phyloP scores from a whole-genome alignment of 2,113 vertebrate genomes.

The Salvelinus fontinalis region DNA sequence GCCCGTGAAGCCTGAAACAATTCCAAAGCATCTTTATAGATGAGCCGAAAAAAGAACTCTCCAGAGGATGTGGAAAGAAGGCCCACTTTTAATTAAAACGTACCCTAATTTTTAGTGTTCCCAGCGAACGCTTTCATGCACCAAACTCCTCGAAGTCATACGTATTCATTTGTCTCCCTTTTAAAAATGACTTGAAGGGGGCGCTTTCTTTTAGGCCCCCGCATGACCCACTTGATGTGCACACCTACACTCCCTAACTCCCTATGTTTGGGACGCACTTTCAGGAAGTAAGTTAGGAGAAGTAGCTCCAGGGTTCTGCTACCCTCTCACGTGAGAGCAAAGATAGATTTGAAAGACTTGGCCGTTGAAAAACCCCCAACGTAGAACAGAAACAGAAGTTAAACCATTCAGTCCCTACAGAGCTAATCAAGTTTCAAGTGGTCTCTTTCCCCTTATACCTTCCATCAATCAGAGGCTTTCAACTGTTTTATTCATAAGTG shows the following conservation, averaged over 20 bases:
- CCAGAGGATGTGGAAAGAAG: conserved; percentile 16
- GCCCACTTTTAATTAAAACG: conserved; percentile 53
- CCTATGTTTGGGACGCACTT: background rate
- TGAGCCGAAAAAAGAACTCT: background rate
- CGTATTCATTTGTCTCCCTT: conserved; percentile 34
- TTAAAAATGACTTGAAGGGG: conserved; percentile 23
- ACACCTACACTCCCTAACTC: conserved; percentile 6
- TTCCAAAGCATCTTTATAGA: conserved; percentile 20
- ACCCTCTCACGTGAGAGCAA: background rate
- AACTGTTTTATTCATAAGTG: conserved; percentile 4
- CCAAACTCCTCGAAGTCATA: conserved; percentile 32
- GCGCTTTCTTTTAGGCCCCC: conserved; percentile 12
- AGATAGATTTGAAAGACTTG: background rate
- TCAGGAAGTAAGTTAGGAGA: background rate
- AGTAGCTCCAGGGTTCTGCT: background rate
- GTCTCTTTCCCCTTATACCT: background rate
- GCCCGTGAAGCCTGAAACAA: conserved; percentile 21
- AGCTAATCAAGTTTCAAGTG: background rate
- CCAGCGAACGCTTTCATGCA: conserved; percentile 31
- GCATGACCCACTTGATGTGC: conserved; percentile 11
- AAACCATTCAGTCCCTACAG: background rate
- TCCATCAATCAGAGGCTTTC: background rate
- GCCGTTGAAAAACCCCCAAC: too few relatives aligned
- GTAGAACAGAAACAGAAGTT: background rate
- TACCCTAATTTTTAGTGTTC: conserved; percentile 37